Evolutionary conservation across 2,797 vertebrate species (phyloP).

Genomic region (Scomberomorus guttatus): DNA sequence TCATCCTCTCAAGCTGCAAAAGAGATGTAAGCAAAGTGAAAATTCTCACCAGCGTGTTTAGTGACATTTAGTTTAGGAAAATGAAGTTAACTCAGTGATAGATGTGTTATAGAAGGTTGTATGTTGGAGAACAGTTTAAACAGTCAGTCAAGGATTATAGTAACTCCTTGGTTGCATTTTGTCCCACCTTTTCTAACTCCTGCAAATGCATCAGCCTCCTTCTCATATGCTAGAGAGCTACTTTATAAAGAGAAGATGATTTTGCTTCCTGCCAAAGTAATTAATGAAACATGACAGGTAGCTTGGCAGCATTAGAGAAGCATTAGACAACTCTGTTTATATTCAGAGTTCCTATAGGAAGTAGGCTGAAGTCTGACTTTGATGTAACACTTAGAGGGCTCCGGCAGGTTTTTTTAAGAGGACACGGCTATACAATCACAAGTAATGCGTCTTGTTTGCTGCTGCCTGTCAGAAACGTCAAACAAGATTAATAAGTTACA

Average conservation of each 20-base stretch:
- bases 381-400: slow-evolving; percentile 18
- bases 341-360: slow-evolving; percentile 12
- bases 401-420: slow-evolving; percentile 1
- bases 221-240: not conserved
- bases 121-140: too few relatives aligned
- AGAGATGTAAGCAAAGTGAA: too few relatives aligned
- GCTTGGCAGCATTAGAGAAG: slow-evolving; percentile 30
- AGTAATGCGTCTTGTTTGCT: slow-evolving; percentile 5
- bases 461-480: slow-evolving; percentile 13
- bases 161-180: not conserved
- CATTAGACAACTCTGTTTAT: slow-evolving; percentile 47
- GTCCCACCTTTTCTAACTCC: slow-evolving; percentile 4
- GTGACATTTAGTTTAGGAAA: too few relatives aligned
- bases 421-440: not conserved
- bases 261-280: slow-evolving; percentile 29
- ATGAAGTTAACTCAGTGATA: too few relatives aligned
- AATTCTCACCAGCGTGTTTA: too few relatives aligned
- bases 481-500: not conserved
- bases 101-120: not conserved
- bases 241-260: slow-evolving; percentile 37
- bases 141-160: not conserved
- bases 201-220: slow-evolving; percentile 8
- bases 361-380: slow-evolving; percentile 35
- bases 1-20: too few relatives aligned
- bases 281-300: slow-evolving; percentile 58